Conservation (phyloP, 2,888 invertebrate genomes). For the Habrosyne pyritoides region DNA sequence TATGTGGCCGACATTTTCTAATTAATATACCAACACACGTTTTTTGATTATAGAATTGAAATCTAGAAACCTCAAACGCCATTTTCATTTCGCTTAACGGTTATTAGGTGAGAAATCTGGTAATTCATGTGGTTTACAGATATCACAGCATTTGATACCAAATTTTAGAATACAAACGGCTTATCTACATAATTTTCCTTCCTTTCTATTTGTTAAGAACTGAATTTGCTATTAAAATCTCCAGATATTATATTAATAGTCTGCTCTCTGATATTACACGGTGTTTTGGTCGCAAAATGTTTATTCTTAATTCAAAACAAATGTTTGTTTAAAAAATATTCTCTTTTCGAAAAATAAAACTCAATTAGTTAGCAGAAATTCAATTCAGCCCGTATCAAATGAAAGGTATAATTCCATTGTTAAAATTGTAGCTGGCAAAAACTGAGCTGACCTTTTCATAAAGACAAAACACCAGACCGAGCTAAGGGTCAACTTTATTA, state of each 20-base stretch:
- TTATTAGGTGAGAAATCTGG: neutral
- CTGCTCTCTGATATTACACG: neutral
- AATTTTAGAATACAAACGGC: neutral
- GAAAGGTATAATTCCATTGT: neutral
- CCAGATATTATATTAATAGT: neutral
- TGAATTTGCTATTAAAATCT: neutral
- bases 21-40: neutral
- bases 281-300: neutral
- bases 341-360: neutral
- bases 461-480: neutral
- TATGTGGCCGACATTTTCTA: neutral
- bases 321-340: neutral
- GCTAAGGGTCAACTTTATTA: slow-evolving; percentile 18
- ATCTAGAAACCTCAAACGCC: neutral
- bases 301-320: no score
- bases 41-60: neutral
- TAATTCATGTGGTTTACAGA: neutral
- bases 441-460: slow-evolving; percentile 5
- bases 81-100: neutral
- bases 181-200: neutral
- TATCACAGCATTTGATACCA: neutral
- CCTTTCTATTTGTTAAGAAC: neutral
- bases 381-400: neutral
- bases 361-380: neutral
- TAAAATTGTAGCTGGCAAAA: neutral